phyloP scores from a whole-genome alignment of 1,140 invertebrate genomes.

The Drosophila repletoides region DNA sequence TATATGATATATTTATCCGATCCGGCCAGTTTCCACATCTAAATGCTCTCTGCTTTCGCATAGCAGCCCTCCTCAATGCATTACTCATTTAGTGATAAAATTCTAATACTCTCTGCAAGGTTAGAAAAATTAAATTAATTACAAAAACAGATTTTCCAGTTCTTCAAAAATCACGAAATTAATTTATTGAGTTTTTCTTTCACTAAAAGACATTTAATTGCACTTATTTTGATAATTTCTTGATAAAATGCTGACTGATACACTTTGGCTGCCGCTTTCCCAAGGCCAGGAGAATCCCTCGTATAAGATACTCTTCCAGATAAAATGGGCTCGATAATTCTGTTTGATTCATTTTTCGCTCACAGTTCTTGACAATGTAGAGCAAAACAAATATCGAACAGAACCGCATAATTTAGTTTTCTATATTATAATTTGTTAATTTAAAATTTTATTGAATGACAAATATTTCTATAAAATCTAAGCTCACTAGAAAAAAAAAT shows the following conservation, averaged over 20 bases:
- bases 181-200: not conserved
- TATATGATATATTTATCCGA: no score
- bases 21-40: no score
- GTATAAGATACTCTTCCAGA: not conserved
- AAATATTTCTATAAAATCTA: constrained; percentile 3
- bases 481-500: no score
- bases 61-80: no score
- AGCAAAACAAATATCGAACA: constrained; percentile 55
- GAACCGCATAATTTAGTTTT: constrained; percentile 53
- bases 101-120: no score
- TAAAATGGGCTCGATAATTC: not conserved
- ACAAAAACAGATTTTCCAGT: no score
- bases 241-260: not conserved
- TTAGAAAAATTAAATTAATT: no score
- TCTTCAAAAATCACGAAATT: no score
- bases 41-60: no score
- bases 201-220: no score
- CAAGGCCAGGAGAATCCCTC: not conserved
- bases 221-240: not conserved
- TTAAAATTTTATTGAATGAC: not conserved
- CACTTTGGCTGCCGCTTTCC: not conserved
- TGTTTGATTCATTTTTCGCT: not conserved
- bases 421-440: not conserved
- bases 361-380: constrained; percentile 32
- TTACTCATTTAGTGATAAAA: no score